Evolutionary conservation across 2,113 vertebrate species (phyloP).

Genomic region (Oceanites oceanicus): DNA sequence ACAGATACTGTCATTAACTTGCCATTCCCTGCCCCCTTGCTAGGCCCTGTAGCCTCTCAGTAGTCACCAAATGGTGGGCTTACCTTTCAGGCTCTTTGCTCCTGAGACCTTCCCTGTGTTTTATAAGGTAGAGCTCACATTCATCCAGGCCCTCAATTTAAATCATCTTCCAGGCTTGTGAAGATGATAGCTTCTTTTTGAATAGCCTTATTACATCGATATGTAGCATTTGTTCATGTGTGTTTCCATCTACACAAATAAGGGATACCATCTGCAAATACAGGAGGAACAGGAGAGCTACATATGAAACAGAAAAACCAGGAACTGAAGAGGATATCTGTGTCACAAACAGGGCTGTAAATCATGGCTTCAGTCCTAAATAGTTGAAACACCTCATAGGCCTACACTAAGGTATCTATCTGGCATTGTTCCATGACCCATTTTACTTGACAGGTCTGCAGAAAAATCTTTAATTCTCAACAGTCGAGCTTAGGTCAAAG

Average conservation of each 20-base stretch:
- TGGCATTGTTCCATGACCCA: background rate
- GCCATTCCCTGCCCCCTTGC: rapidly evolving
- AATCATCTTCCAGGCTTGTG: background rate
- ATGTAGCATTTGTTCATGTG: rapidly evolving
- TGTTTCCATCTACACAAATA: background rate
- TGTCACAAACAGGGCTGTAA: background rate
- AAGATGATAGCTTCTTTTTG: background rate
- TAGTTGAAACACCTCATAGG: background rate
- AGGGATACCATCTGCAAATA: background rate
- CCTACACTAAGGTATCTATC: background rate
- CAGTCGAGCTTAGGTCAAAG: background rate
- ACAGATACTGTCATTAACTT: background rate
- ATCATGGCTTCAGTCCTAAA: background rate
- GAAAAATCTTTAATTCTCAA: background rate
- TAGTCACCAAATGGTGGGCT: background rate
- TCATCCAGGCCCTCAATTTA: background rate
- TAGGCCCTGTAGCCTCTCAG: background rate
- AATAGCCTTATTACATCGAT: background rate
- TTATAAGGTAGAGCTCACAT: background rate
- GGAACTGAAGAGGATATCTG: background rate
- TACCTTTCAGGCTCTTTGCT: background rate
- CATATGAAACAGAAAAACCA: background rate
- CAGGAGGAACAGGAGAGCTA: background rate
- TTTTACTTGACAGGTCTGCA: background rate
- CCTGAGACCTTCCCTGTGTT: background rate